These are phyloP conservation scores for Onychomys torridus DNA, from an alignment of 2,797 vertebrate species.

Conservation along the genomic window DNA sequence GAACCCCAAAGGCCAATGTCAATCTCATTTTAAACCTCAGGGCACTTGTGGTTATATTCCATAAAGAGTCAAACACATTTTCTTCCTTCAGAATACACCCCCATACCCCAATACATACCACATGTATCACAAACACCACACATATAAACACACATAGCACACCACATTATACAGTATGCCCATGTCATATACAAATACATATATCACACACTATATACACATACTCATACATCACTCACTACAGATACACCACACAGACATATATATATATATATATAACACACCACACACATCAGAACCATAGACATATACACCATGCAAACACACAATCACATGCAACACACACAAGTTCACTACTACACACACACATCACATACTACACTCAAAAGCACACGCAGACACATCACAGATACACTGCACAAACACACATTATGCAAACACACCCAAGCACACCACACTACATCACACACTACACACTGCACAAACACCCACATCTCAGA, in stretches of 20 bases:
- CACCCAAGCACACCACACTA: background rate
- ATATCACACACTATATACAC: background rate
- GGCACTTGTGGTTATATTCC: background rate
- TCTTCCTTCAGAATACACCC: background rate
- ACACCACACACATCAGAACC: background rate
- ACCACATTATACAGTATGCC: background rate
- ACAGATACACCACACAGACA: background rate
- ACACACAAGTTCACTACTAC: background rate
- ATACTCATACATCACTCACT: background rate
- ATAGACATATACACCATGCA: background rate
- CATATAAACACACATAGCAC: background rate
- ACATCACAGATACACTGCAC: background rate
- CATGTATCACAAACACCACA: background rate
- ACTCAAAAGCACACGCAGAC: background rate
- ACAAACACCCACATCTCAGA: background rate
- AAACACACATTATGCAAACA: background rate
- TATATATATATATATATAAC: background rate
- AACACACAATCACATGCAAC: background rate
- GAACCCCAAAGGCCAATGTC: background rate
- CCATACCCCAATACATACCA: background rate
- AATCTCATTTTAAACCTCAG: background rate
- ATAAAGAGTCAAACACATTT: background rate
- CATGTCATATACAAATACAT: background rate
- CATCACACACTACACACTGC: background rate
- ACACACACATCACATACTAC: background rate